phyloP scores from a whole-genome alignment of 2,113 vertebrate genomes.

The Merops nubicus region DNA sequence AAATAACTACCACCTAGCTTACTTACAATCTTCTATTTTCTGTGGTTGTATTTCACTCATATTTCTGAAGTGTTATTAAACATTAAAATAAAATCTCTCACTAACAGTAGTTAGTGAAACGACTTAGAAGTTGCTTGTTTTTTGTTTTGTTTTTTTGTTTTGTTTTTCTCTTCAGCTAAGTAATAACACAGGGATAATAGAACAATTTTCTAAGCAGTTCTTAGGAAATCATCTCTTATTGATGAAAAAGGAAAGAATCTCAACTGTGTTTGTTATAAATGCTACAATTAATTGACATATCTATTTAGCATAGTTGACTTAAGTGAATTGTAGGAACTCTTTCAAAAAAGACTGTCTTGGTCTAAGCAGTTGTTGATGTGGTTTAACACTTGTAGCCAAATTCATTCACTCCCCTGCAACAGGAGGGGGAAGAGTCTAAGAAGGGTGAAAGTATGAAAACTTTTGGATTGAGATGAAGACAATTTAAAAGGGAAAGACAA shows the following conservation, averaged over 20 bases:
- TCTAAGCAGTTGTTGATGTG: background rate
- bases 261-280: background rate
- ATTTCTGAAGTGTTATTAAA: background rate
- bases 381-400: background rate
- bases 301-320: background rate
- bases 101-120: background rate
- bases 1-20: background rate
- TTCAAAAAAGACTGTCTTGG: background rate
- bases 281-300: background rate
- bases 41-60: background rate
- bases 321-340: background rate
- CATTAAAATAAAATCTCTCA: background rate
- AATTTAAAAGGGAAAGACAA: background rate
- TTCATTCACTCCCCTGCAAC: background rate
- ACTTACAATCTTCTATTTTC: background rate
- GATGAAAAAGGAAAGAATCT: background rate
- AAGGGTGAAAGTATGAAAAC: background rate
- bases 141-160: accelerated
- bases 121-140: background rate
- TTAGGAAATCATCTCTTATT: background rate
- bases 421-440: background rate
- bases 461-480: accelerated
- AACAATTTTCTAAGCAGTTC: background rate
- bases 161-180: background rate
- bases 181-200: background rate